Evolutionary conservation across 2,113 vertebrate genomes (phyloP), one percentile per base, ranked within the genome.

Genomic region (Paralichthys olivaceus): DNA sequence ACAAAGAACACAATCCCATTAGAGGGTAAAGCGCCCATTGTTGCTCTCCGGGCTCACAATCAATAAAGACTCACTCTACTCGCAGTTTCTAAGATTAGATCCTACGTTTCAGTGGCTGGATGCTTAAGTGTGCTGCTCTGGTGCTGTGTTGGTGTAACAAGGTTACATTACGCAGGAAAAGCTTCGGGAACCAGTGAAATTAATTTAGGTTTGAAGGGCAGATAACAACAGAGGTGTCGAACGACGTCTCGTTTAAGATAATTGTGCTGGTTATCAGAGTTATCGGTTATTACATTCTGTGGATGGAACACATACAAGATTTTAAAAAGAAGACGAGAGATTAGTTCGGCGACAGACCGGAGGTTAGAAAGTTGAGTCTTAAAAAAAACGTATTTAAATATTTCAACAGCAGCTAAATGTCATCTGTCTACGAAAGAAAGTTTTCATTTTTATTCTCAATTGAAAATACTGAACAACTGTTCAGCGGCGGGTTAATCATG

Each of bases 1-100:
- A 92, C 89, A 88, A 87, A 84, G 79, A 93, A 90, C 90, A 85
- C 84, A 87, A 90, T 91, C 87, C 89, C 80, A 90, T 91, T 90
- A 92, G 87, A 84, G 84, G 83, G 64, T 45, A 84, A 79, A 79
- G 75, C 69, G 14, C 32, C 65, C 77, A 80, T 81, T 80, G 87
- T 81, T 84, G 86, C 83, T 87, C 81, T 81, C 87, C 13, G 28
- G 64, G 75, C 66, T 88, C 80, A 55, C 72, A 86, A 93, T 92
- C 92, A 86, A 93, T 91, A 92, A 87, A 77, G 79, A 85, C 86
- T 85, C 79, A 59, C 81, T 84, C 76, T 70, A 32, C 81, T 86
- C 87, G 78, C 62, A 49, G 81, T 88, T 88, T 85, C 81, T 83
- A 65, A 86, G 83, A 92, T 91, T 87, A 85, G 84, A 90, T 80